A percentile compares a stretch with the other conserved stretches of the same genome.
Conservation (phyloP, 2,113 vertebrate genomes). For the Rhegmatorhina hoffmannsi region DNA sequence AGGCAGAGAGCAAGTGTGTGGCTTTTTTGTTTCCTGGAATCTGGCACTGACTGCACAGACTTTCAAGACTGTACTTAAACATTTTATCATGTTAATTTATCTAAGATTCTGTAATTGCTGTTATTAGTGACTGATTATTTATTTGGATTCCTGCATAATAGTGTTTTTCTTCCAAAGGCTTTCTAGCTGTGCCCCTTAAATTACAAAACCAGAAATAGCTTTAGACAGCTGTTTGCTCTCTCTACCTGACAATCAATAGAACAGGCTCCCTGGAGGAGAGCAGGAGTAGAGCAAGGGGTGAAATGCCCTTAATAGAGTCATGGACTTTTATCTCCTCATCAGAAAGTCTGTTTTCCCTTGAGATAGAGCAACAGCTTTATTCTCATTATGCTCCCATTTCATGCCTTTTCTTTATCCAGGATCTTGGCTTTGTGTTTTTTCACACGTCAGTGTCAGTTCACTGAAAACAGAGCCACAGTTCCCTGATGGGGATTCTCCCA, state of each 20-base stretch:
- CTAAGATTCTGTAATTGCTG: background rate
- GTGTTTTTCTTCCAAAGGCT: constrained; percentile 10
- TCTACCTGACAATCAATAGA: constrained; percentile 19
- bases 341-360: background rate
- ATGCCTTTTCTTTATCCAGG: background rate
- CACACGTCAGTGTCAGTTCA: background rate
- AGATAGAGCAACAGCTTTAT: background rate
- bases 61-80: background rate
- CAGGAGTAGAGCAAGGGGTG: background rate
- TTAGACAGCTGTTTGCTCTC: background rate
- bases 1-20: background rate
- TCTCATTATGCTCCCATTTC: background rate
- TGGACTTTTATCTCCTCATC: constrained; percentile 8
- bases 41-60: background rate
- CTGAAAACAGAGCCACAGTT: background rate
- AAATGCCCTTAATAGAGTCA: background rate
- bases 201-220: constrained; percentile 8
- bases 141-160: constrained; percentile 13
- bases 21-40: background rate
- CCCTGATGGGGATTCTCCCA: background rate
- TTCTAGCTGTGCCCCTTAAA: constrained; percentile 8
- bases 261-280: constrained; percentile 5
- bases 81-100: constrained; percentile 1
- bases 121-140: constrained; percentile 8
- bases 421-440: background rate